A percentile compares a stretch with the other conserved stretches of the same genome.
Conservation (phyloP, 1,140 invertebrate species). For the Nephila pilipes region DNA sequence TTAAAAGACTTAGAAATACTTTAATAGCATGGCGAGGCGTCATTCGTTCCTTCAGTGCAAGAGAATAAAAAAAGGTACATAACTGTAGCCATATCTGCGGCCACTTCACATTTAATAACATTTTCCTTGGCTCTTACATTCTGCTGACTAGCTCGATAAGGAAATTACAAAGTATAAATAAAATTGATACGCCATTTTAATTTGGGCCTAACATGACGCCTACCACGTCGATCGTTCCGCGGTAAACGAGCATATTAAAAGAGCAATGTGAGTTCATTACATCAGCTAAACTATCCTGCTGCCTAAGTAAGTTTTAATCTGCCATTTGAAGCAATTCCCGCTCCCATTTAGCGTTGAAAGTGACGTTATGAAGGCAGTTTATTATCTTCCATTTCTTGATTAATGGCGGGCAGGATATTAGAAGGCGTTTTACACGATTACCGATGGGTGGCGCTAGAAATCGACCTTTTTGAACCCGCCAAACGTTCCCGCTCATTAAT, state of each 20-base stretch:
- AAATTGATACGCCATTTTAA: slow-evolving; percentile 77
- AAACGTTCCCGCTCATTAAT: slow-evolving; percentile 75
- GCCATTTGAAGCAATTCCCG: slow-evolving; percentile 76
- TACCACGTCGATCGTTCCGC: slow-evolving; percentile 64
- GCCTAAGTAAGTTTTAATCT: slow-evolving; percentile 77
- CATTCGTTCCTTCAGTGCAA: not conserved
- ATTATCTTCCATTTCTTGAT: slow-evolving; percentile 77
- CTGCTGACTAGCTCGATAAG: slow-evolving; percentile 73
- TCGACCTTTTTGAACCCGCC: slow-evolving; percentile 74
- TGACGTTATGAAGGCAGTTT: slow-evolving; percentile 77
- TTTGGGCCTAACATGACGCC: slow-evolving; percentile 74
- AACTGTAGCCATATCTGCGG: slow-evolving; percentile 29
- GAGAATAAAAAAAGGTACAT: slow-evolving; percentile 47
- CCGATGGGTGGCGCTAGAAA: slow-evolving; percentile 65
- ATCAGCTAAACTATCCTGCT: slow-evolving; percentile 77
- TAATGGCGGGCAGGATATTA: slow-evolving; percentile 75
- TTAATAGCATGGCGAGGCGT: slow-evolving; percentile 42
- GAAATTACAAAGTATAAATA: slow-evolving; percentile 77
- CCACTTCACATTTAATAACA: slow-evolving; percentile 73
- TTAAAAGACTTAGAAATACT: not conserved
- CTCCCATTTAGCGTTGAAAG: slow-evolving; percentile 75
- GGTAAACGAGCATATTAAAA: slow-evolving; percentile 77
- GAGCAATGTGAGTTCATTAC: slow-evolving; percentile 76
- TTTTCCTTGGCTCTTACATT: slow-evolving; percentile 54
- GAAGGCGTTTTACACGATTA: slow-evolving; percentile 76